Evolutionary conservation across 1,140 invertebrate genomes (phyloP).

Genomic region (Tetramorium alpestre): DNA sequence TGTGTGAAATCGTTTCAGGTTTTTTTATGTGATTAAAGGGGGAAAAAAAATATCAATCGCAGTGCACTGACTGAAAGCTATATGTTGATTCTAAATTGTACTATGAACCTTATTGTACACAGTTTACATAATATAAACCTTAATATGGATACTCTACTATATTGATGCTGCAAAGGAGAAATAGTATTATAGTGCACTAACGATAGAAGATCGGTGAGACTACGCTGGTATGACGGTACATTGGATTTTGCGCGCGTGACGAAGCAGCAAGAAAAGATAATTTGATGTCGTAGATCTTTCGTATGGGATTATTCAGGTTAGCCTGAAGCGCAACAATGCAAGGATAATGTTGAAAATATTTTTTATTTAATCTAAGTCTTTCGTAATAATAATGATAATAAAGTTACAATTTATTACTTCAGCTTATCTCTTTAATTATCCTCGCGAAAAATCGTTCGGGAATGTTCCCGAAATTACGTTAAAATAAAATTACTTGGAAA

Average conservation of each 20-base stretch:
- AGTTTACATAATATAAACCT: constrained; percentile 65
- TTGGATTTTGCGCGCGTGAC: constrained; percentile 25
- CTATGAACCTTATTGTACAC: constrained; percentile 66
- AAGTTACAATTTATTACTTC: constrained; percentile 63
- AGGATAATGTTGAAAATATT: constrained; percentile 54
- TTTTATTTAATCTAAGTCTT: constrained; percentile 71
- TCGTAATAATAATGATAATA: constrained; percentile 65
- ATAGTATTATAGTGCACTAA: constrained; percentile 68
- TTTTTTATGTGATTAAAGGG: constrained; percentile 67
- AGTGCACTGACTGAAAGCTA: constrained; percentile 64
- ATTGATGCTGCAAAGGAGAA: constrained; percentile 46
- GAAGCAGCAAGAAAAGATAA: background rate
- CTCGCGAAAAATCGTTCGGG: background rate
- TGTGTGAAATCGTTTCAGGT: constrained; percentile 57
- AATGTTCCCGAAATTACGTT: background rate
- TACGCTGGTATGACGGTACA: constrained; percentile 16
- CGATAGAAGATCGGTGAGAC: constrained; percentile 2
- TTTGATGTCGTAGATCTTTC: constrained; percentile 43
- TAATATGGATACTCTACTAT: constrained; percentile 55
- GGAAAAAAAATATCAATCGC: constrained; percentile 40
- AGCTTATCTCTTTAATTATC: constrained; percentile 9
- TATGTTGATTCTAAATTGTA: constrained; percentile 66
- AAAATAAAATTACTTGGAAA: constrained; percentile 13
- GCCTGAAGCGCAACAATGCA: constrained; percentile 54
- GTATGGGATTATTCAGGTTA: constrained; percentile 30